Evolutionary conservation across 2,797 vertebrate species (phyloP), one percentile per base, ranked within the genome.

Genomic region (Neostethus bicornis): DNA sequence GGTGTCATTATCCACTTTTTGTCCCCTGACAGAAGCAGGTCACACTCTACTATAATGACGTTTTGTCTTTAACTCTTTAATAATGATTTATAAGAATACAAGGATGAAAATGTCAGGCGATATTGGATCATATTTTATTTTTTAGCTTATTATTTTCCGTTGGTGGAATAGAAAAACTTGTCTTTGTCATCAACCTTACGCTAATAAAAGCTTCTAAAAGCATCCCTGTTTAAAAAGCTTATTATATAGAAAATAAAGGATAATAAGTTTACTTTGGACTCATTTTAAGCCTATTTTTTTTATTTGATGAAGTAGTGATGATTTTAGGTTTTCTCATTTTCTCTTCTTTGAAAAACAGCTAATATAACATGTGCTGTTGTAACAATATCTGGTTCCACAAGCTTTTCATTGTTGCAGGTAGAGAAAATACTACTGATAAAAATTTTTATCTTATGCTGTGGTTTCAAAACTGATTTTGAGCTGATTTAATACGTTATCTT

Each of bases 1-100:
- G 16, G 16, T 55, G 43, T 61, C 26, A 20, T 75, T 77, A 70
- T 49, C 42, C 45, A 51, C 54, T 62, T 34, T 26, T 43, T 23
- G 42, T 65, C 29, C 17, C n/a, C 28, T 47, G 49, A 39, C 29
- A 53, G 21, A 17, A 17, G 21, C n/a, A 4, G 24, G 11, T 35
- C n/a, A 45, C 1, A 3, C 16, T 29, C 26, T 20, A 3, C 3
- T 29, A 9, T 5, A 41, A 8, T 37, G 31, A 14, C 26, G 1
- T 5, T 38, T 38, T 46, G n/a, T 39, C n/a, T 7, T 29, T 23
- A 6, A 8, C 3, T 14, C 7, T 50, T 52, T 29, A 23, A 16
- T 6, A n/a, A 10, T 28, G 11, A 31, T 29, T 31, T 1, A 13
- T 12, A 14, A 4, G 3, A 13, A n/a, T n/a, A n/a, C n/a, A n/a